Conservation (phyloP, 2,888 invertebrate species). For the Callyntrura sp. region DNA sequence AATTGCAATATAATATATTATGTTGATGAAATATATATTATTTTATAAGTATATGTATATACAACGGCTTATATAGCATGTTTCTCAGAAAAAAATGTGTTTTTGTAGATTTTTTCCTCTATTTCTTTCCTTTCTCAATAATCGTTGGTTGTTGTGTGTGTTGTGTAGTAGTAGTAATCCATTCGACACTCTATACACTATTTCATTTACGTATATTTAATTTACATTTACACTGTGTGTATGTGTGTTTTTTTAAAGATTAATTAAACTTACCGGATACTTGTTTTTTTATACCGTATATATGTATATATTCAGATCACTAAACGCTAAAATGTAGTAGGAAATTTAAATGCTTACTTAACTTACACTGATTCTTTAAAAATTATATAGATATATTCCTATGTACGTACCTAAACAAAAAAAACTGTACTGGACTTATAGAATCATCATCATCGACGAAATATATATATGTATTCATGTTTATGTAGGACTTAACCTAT, state of each 20-base stretch:
- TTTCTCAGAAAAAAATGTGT: constrained; percentile 47
- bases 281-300: not conserved
- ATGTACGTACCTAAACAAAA: not conserved
- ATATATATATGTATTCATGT: not conserved
- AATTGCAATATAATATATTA: constrained; percentile 75
- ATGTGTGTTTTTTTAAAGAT: not conserved
- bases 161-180: not conserved
- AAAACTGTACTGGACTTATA: constrained; percentile 1
- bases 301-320: not conserved
- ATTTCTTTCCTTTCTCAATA: not conserved
- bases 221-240: constrained; percentile 22
- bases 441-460: not conserved
- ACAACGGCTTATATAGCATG: constrained; percentile 48
- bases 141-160: constrained; percentile 42
- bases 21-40: constrained; percentile 72
- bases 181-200: constrained; percentile 5
- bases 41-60: constrained; percentile 60
- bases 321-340: constrained; percentile 5
- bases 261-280: constrained; percentile 27
- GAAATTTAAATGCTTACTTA: constrained; percentile 20
- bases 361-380: constrained; percentile 25
- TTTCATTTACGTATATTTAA: constrained; percentile 40
- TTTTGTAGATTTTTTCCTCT: constrained; percentile 23
- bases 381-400: constrained; percentile 33
- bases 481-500: not conserved